Percentiles rank a stretch among this genome's conserved stretches.
phyloP scores from a whole-genome alignment of 2,888 invertebrate genomes.

The Drosophila suboccidentalis region DNA sequence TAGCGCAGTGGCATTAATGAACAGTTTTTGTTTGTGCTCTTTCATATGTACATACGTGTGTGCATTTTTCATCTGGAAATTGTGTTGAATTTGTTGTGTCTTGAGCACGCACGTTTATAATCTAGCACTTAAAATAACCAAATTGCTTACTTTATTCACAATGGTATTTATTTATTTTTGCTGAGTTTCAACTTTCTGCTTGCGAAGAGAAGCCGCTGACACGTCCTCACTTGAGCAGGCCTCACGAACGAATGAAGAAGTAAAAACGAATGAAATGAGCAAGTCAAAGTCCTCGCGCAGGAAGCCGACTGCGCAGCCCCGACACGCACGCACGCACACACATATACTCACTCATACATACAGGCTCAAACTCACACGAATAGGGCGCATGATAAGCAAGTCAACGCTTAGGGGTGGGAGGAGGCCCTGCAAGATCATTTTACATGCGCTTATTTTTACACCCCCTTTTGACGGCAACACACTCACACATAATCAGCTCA shows the following conservation, averaged over 20 bases:
- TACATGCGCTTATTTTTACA: constrained; percentile 75
- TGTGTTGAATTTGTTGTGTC: constrained; percentile 15
- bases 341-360: constrained; percentile 17
- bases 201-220: constrained; percentile 42
- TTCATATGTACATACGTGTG: constrained; percentile 14
- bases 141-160: constrained; percentile 52
- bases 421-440: constrained; percentile 67
- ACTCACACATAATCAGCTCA: constrained; percentile 17
- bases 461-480: constrained; percentile 58
- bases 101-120: constrained; percentile 32
- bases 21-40: constrained; percentile 56
- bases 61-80: constrained; percentile 18
- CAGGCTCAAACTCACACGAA: constrained; percentile 41
- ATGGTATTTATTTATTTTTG: constrained; percentile 35
- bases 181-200: constrained; percentile 32
- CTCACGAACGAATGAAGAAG: constrained; percentile 61
- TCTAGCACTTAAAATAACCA: constrained; percentile 10
- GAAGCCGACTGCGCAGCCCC: constrained; percentile 77
- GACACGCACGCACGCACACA: constrained; percentile 61
- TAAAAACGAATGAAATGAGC: constrained; percentile 50
- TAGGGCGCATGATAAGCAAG: constrained; percentile 65
- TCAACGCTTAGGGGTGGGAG: constrained; percentile 66
- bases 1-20: constrained; percentile 62
- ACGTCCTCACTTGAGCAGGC: constrained; percentile 72
- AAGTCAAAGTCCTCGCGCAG: constrained; percentile 78